Percentiles rank a stretch among this genome's conserved stretches.
Evolutionary conservation across 2,113 vertebrate species (phyloP).

Genomic region (Tor tambroides): DNA sequence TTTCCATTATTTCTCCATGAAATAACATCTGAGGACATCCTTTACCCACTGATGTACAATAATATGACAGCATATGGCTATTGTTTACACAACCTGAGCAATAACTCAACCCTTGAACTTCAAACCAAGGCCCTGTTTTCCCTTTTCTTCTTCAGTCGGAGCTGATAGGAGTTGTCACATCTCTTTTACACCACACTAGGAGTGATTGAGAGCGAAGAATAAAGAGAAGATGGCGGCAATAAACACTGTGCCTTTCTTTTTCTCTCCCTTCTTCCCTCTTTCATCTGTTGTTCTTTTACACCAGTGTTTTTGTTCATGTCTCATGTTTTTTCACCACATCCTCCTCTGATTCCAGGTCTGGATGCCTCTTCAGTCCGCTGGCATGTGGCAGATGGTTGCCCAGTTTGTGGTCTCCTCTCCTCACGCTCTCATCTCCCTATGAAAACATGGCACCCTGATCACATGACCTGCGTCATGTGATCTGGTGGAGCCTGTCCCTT

Average conservation of each 20-base stretch:
- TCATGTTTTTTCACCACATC: conserved; percentile 11
- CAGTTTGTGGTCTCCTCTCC: conserved; percentile 64
- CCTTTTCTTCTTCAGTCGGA: conserved; percentile 45
- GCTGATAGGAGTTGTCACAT: conserved; percentile 50
- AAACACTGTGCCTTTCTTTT: conserved; percentile 3
- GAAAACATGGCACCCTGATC: conserved; percentile 47
- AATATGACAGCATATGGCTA: conserved; percentile 55
- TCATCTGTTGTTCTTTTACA: neutral
- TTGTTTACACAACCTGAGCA: conserved; percentile 54
- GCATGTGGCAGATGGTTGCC: conserved; percentile 72
- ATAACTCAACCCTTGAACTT: conserved; percentile 63
- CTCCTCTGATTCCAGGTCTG: conserved; percentile 62
- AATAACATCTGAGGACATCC: conserved; percentile 78
- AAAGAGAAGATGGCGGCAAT: conserved; percentile 32
- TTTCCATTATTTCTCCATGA: conserved; percentile 79
- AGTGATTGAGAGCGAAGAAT: conserved; percentile 41
- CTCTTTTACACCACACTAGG: conserved; percentile 47
- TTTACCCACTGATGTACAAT: conserved; percentile 71
- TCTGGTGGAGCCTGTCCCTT: neutral
- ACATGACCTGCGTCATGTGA: conserved; percentile 47
- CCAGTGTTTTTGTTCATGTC: neutral
- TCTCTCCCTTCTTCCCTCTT: neutral
- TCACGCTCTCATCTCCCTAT: conserved; percentile 60
- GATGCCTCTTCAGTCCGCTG: conserved; percentile 59
- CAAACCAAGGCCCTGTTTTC: conserved; percentile 56